Base-by-base conservation (phyloP, 2,888 invertebrate species). In the Drosophila anomalata region DNA sequence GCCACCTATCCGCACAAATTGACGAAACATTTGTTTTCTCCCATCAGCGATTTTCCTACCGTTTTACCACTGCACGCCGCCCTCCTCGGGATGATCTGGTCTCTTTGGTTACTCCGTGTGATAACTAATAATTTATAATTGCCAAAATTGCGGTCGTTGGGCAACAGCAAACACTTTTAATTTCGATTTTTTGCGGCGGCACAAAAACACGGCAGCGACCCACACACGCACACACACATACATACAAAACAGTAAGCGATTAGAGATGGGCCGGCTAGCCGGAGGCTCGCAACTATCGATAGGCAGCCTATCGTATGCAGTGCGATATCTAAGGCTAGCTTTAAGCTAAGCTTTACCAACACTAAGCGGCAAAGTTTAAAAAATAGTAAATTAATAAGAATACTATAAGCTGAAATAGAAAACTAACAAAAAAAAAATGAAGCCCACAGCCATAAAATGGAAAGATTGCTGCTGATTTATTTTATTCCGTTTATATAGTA, bases 401-500 rank as follows among this genome's bases (percentile, higher is more conserved):
- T 20, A 20, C 11, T 1, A 17, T 42, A 3, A n/a, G 6, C 4
- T 26, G 7, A n/a, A 29, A 20, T 33, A 2, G n/a, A 7, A 17
- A 44, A 26, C 2, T 14, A 17, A 17, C 4, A 24, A 2, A n/a
- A 41, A n/a, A 20, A 26, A 22, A 3, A 1, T 22, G 22, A 20
- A 31, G 14, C 14, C 33, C 11, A 47, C 31, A 7, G 51, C 72
- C 61, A 39, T 72, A 72, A 50, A 61, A 68, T 70, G 59, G 60
- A 70, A 71, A 68, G 42, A 58, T 70, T 70, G 46, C 50, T 62
- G 62, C 65, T 67, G 74, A 76, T 87, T 84, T 80, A 77, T 81
- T 84, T 87, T 84, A 76, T 81, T 84, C 79, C 77, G 75, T 79
- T 80, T 80, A 83, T 81, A 87, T 84, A 87, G 81, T 81, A 87